Base-by-base conservation (phyloP, 1,140 invertebrate genomes). In the Caenorhabditis remanei region DNA sequence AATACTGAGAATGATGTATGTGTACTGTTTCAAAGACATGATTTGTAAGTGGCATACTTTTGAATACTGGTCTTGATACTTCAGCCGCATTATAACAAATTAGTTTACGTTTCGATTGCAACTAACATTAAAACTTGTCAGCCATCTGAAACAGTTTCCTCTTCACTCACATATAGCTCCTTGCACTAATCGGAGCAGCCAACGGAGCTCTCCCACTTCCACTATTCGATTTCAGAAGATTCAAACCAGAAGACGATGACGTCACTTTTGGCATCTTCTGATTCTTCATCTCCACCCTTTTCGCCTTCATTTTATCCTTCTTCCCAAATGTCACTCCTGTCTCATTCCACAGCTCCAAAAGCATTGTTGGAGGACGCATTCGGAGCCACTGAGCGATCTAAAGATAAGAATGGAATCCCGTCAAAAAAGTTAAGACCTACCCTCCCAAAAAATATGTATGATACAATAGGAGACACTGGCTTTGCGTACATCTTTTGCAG, bases 391-490 rank as follows among this genome's bases (percentile, higher is more conserved):
- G 85, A 32, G 91, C 92, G 40, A 92, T 87, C 89, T 88, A 82
- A 85, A 40, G 16, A 55, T 7, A 5, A 19, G 1, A 19, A 58
- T 21, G 14, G 56, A 21, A 3, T 8, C 32, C 32, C 1, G 0
- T 32, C 32, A 21, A 16, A 7, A n/a, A 8, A 58, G 14, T 50
- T 8, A 58, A 16, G 8, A 14, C 86, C 16, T 7, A 88, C 87
- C 46, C 92, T 92, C 43, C 90, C 89, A 61, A 92, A 92, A 87
- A 92, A 92, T 32, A 92, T 89, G 41, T 82, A 92, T 3, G 86
- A 82, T 16, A 90, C 85, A 11, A 93, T 82, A 13, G 92, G 92
- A 13, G 91, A 87, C 65, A 92, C 92, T 58, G 92, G 92, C 43
- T 89, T 89, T 83, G 89, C 88, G 63, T 91, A 89, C 24, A 90